phyloP scores from a whole-genome alignment of 2,113 vertebrate species.

The Atractosteus spatula region DNA sequence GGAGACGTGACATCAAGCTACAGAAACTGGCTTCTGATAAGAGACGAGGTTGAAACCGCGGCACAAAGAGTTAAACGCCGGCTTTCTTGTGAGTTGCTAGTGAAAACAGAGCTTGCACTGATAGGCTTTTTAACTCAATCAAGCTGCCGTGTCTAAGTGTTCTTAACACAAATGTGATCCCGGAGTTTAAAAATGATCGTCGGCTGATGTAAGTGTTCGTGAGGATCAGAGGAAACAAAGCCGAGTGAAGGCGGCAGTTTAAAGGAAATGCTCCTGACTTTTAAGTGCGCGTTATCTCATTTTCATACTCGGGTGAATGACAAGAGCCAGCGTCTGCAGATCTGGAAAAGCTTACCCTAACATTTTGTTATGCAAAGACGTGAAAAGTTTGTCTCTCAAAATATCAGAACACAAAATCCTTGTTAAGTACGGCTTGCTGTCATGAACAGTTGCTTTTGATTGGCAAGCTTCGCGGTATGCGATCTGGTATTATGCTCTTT shows the following conservation, averaged over 20 bases:
- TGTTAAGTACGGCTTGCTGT: constrained; percentile 48
- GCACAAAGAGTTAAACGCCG: constrained; percentile 54
- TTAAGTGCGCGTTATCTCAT: constrained; percentile 52
- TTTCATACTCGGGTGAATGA: constrained; percentile 49
- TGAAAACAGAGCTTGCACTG: constrained; percentile 51
- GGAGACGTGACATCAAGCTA: constrained; percentile 35
- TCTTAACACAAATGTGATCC: constrained; percentile 33
- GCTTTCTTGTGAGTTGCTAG: constrained; percentile 34
- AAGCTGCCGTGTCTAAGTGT: constrained; percentile 27
- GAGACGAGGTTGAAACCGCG: constrained; percentile 32
- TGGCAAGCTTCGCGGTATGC: constrained; percentile 53
- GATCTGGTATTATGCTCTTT: constrained; percentile 56
- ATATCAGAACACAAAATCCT: constrained; percentile 34
- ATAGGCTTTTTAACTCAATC: constrained; percentile 39
- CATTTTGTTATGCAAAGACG: constrained; percentile 36
- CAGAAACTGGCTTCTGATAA: constrained; percentile 52
- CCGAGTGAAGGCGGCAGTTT: constrained; percentile 40
- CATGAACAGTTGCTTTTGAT: constrained; percentile 42
- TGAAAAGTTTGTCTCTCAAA: constrained; percentile 22
- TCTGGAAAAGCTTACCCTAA: constrained; percentile 26
- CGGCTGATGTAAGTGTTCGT: constrained; percentile 35
- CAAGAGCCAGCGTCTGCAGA: constrained; percentile 46
- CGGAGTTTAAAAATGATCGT: constrained; percentile 39
- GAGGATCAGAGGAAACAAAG: constrained; percentile 42
- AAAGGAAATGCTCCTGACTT: constrained; percentile 50